Evolutionary conservation across 2,113 vertebrate species (phyloP).

Genomic region (Nycticorax nycticorax): DNA sequence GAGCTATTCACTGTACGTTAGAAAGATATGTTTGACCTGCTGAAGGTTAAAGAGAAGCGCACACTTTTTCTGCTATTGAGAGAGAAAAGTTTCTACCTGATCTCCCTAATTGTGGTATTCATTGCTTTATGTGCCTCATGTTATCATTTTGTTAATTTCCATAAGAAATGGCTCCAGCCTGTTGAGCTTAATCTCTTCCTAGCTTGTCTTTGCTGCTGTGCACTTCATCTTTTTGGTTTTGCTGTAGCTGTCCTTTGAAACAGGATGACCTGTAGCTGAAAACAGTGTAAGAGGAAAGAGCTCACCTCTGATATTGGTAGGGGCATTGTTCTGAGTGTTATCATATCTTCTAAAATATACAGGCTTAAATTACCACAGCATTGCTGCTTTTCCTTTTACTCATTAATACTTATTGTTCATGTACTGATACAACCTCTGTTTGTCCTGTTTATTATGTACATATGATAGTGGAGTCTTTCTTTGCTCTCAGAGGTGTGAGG

Average conservation of each 20-base stretch:
- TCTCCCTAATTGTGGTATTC: neutral
- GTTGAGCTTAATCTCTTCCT: neutral
- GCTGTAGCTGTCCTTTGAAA: neutral
- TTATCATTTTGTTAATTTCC: neutral
- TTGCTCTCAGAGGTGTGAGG: neutral
- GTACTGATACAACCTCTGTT: neutral
- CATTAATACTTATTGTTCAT: neutral
- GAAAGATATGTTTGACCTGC: neutral
- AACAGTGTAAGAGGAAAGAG: neutral
- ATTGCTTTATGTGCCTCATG: neutral
- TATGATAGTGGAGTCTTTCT: neutral
- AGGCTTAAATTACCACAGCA: neutral
- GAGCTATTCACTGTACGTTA: neutral
- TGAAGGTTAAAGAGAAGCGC: neutral
- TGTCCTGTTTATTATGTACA: neutral
- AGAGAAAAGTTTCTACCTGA: neutral
- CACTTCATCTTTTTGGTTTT: neutral
- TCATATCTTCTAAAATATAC: neutral
- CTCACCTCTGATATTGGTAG: neutral
- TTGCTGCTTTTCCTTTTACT: neutral
- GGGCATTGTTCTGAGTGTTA: neutral
- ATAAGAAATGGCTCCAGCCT: neutral
- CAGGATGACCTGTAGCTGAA: neutral
- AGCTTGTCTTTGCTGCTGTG: neutral
- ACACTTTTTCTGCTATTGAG: neutral